A percentile compares a stretch with the other conserved stretches of the same genome.
phyloP scores from a whole-genome alignment of 2,888 invertebrate species.

The Dolichomitus sp. region DNA sequence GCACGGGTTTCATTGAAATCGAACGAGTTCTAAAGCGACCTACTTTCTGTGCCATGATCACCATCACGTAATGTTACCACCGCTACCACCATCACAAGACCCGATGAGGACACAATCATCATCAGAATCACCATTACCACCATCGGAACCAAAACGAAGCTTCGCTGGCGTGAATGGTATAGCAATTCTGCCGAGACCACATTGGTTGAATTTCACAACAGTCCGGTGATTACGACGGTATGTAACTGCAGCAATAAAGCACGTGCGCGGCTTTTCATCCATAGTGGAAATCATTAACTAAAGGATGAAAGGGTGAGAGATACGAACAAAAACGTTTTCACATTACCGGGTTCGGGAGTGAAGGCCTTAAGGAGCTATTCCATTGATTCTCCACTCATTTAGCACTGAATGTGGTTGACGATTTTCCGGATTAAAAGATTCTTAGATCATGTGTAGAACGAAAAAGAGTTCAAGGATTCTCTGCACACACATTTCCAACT shows the following conservation, averaged over 20 bases:
- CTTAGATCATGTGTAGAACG: neutral
- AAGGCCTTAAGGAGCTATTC: slow-evolving; percentile 1
- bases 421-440: neutral
- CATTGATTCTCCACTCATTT: neutral
- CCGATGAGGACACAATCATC: neutral
- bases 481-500: too few relatives aligned
- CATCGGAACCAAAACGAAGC: slow-evolving; percentile 18
- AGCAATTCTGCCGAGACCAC: slow-evolving; percentile 56
- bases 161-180: neutral
- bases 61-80: neutral
- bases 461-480: neutral
- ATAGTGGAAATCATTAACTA: slow-evolving; percentile 37
- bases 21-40: neutral
- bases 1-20: neutral
- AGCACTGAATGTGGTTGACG: neutral
- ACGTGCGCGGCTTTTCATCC: slow-evolving; percentile 48
- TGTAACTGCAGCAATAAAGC: neutral
- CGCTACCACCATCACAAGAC: neutral
- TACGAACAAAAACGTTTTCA: slow-evolving; percentile 15
- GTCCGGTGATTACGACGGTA: slow-evolving; percentile 43
- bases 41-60: neutral
- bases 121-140: neutral
- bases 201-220: slow-evolving; percentile 62
- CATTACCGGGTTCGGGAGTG: neutral
- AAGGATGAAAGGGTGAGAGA: slow-evolving; percentile 17